Evolutionary conservation across 2,888 invertebrate genomes (phyloP).

Genomic region (Eulithis testata): DNA sequence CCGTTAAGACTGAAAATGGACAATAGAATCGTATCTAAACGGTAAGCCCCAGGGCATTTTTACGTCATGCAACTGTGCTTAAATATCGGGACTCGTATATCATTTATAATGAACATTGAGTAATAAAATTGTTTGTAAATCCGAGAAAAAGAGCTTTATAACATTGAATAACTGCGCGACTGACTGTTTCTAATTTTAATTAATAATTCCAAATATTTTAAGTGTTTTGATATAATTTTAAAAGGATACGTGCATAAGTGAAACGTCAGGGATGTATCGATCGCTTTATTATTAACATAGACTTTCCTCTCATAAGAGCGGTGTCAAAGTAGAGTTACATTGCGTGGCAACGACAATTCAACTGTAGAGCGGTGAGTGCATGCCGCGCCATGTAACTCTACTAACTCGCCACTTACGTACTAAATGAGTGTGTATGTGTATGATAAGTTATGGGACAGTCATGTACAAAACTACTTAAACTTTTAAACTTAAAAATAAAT

Average conservation of each 20-base stretch:
- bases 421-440: too few species aligned
- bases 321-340: too few species aligned
- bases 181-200: conserved; percentile 55
- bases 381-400: too few species aligned
- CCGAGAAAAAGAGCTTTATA: conserved; percentile 57
- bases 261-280: conserved; percentile 32
- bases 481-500: conserved; percentile 10
- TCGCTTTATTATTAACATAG: conserved; percentile 40
- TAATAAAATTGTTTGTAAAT: conserved; percentile 24
- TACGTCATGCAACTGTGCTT: too few species aligned
- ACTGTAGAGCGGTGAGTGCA: too few species aligned
- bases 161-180: conserved; percentile 56
- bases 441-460: conserved; percentile 22
- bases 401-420: too few species aligned
- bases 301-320: not conserved
- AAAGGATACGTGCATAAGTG: conserved; percentile 11
- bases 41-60: too few species aligned
- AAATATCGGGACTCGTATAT: too few species aligned
- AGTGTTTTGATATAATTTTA: conserved; percentile 47
- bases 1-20: conserved; percentile 37
- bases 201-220: conserved; percentile 43
- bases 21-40: conserved; percentile 14
- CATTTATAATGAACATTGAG: too few species aligned
- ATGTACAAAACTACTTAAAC: conserved; percentile 24
- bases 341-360: too few species aligned